A percentile compares a stretch with the other conserved stretches of the same genome.
phyloP scores from a whole-genome alignment of 2,797 vertebrate genomes.

The Sebastes aleutianus region DNA sequence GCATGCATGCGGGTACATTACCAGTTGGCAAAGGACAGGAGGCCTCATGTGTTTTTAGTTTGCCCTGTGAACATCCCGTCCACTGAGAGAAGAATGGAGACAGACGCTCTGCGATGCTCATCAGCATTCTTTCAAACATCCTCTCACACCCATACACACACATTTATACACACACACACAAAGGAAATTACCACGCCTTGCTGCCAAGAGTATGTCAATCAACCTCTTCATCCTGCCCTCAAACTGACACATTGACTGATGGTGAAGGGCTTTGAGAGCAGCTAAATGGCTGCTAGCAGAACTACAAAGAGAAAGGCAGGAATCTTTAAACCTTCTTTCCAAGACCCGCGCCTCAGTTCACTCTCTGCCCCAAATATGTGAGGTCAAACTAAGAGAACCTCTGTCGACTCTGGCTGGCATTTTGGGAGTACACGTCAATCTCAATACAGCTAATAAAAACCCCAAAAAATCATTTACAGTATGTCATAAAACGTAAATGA shows the following conservation, averaged over 20 bases:
- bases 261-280: constrained; percentile 66
- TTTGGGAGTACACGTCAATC: constrained; percentile 18
- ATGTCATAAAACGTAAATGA: not conserved
- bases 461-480: constrained; percentile 23
- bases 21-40: constrained; percentile 75
- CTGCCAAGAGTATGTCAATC: constrained; percentile 78
- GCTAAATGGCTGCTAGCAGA: constrained; percentile 70
- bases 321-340: constrained; percentile 65
- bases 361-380: constrained; percentile 48
- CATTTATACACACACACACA: constrained; percentile 40
- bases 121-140: constrained; percentile 75
- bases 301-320: constrained; percentile 74
- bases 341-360: constrained; percentile 58
- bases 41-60: constrained; percentile 80
- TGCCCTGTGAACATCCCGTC: constrained; percentile 79
- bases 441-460: constrained; percentile 10
- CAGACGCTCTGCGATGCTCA: constrained; percentile 75
- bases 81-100: constrained; percentile 76
- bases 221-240: constrained; percentile 63
- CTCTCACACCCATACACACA: constrained; percentile 65
- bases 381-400: constrained; percentile 61
- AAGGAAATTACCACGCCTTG: constrained; percentile 67
- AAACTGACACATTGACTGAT: constrained; percentile 78
- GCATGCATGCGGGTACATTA: constrained; percentile 68
- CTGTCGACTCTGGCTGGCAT: constrained; percentile 26